Evolutionary conservation across 2,113 vertebrate genomes (phyloP).

Genomic region (Protobothrops mucrosquamatus): DNA sequence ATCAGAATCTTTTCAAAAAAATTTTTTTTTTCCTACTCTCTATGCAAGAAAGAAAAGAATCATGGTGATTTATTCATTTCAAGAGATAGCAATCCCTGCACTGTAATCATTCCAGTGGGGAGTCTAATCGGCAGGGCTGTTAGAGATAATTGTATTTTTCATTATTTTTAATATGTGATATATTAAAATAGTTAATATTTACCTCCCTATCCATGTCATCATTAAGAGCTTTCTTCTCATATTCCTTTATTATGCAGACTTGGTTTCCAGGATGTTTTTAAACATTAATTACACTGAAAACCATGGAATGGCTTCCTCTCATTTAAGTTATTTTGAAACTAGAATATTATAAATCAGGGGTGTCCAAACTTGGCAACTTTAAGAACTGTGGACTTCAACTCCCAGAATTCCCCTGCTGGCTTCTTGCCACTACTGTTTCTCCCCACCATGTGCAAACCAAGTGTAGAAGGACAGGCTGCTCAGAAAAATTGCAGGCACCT

Average conservation of each 20-base stretch:
- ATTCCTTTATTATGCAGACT: conserved; percentile 17
- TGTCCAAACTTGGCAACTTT: neutral
- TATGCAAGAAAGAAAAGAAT: neutral
- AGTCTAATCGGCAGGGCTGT: neutral
- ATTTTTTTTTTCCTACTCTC: neutral
- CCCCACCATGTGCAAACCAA: neutral
- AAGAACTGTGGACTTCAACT: neutral
- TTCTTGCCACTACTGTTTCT: neutral
- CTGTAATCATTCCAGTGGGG: conserved; percentile 7
- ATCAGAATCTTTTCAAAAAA: neutral
- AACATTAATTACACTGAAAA: conserved; percentile 1
- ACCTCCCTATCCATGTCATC: neutral
- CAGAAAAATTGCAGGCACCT: neutral
- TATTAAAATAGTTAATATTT: conserved; percentile 22
- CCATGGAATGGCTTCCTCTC: conserved; percentile 4
- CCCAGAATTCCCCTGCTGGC: neutral
- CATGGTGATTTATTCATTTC: conserved; percentile 12
- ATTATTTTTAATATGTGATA: conserved; percentile 16
- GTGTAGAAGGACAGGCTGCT: neutral
- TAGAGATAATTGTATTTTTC: neutral
- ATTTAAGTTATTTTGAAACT: conserved; percentile 13
- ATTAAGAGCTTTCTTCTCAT: conserved; percentile 5
- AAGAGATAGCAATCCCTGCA: neutral
- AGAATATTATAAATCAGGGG: neutral
- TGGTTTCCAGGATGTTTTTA: conserved; percentile 8